phyloP scores from a whole-genome alignment of 2,113 vertebrate genomes.

The Aviceda subcristata region DNA sequence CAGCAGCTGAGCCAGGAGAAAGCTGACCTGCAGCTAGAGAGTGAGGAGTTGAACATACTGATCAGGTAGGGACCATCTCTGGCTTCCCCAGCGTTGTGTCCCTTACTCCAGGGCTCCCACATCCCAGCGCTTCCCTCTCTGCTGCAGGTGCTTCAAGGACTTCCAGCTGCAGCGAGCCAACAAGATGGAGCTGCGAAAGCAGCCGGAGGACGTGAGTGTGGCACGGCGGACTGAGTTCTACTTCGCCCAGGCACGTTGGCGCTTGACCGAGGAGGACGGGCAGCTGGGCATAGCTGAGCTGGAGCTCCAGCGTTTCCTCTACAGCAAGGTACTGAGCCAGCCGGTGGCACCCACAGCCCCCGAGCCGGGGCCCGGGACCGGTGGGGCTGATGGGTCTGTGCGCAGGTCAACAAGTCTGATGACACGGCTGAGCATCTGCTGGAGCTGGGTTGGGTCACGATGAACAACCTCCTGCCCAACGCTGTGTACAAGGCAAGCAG shows the following conservation, averaged over 20 bases:
- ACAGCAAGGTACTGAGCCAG: constrained; percentile 86
- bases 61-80: constrained; percentile 80
- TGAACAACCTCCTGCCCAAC: constrained; percentile 97
- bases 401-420: constrained; percentile 94
- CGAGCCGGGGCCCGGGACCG: fast-evolving
- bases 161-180: constrained; percentile 95
- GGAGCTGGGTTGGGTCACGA: constrained; percentile 96
- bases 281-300: constrained; percentile 97
- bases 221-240: constrained; percentile 93
- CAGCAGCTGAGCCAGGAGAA: constrained; percentile 96
- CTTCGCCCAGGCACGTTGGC: constrained; percentile 95
- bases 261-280: constrained; percentile 94
- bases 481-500: constrained; percentile 90
- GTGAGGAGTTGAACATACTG: constrained; percentile 96
- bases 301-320: constrained; percentile 95
- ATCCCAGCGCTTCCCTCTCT: background rate
- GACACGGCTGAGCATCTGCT: constrained; percentile 97
- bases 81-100: background rate
- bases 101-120: background rate
- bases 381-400: background rate
- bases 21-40: constrained; percentile 92
- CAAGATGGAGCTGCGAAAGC: constrained; percentile 95
- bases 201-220: constrained; percentile 92
- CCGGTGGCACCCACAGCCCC: background rate
- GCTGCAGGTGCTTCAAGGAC: constrained; percentile 92